Evolutionary conservation across 1,140 invertebrate species (phyloP), one percentile per base, ranked within the genome.

Genomic region (Lethrus apterus): DNA sequence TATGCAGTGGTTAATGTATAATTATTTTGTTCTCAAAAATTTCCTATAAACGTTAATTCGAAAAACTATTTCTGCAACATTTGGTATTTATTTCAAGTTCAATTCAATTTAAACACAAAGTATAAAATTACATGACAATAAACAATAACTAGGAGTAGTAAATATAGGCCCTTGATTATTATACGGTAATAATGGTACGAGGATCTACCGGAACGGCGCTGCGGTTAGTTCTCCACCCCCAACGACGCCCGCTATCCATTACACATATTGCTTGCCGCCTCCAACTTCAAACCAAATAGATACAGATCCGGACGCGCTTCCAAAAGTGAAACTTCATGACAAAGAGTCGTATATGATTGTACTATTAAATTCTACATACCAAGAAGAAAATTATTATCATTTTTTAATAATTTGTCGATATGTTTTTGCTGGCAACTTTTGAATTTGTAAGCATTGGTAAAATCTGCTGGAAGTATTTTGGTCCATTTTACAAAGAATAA

Each of bases 261-360:
- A 58, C 56, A 58, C 49, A 56, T 58, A 58, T 58, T 58, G 56
- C 56, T 45, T 50, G 52, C 54, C 45, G 49, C 49, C 56, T 46
- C 46, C 48, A 46, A 43, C 50, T 43, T 41, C 34, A 38, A 50
- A 45, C 48, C 44, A 47, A 46, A 51, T 43, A 44, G 5, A 29
- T 7, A 34, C 50, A 51, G 50, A 41, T 35, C 36, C 50, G 50
- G 44, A 47, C 34, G 15, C 5, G 36, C 3, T 40, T 40, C 21
- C 15, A 11, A 15, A 15, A 24, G 7, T 29, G 7, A 8, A 29
- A 29, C 24, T n/a, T 7, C 24, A 29, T 29, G 7, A 29, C 24
- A 29, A 7, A n/a, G 7, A n/a, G n/a, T 29, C 24, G 7, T 7
- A 29, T 29, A 8, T 29, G n/a, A 29, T 8, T 8, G n/a, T 29